Evolutionary conservation across 2,888 invertebrate species (phyloP).

Genomic region (Tethea ocularis): DNA sequence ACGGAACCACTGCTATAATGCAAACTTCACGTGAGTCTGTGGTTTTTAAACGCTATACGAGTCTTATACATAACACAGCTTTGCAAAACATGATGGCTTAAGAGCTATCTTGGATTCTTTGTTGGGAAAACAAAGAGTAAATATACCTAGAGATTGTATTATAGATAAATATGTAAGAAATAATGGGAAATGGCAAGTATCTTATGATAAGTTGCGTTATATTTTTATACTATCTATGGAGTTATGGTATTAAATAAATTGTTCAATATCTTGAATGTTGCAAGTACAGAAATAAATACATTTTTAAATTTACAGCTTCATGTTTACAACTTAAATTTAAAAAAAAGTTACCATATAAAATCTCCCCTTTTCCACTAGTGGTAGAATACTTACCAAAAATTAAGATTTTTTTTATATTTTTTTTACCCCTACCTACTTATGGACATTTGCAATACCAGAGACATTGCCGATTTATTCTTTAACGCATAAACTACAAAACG

Average conservation of each 20-base stretch:
- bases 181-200: not conserved
- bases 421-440: too few relatives aligned
- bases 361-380: too few relatives aligned
- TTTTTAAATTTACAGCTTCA: too few relatives aligned
- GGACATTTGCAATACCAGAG: too few relatives aligned
- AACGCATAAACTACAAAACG: too few relatives aligned
- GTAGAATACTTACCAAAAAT: too few relatives aligned
- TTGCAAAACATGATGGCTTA: slow-evolving; percentile 10
- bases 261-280: too few relatives aligned
- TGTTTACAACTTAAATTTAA: too few relatives aligned
- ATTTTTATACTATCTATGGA: not conserved
- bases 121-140: slow-evolving; percentile 10
- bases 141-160: not conserved
- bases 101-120: slow-evolving; percentile 12
- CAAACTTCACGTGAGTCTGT: not conserved
- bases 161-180: not conserved
- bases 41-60: slow-evolving; percentile 9
- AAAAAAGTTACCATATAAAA: too few relatives aligned
- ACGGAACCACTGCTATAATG: not conserved
- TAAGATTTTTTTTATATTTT: too few relatives aligned
- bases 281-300: too few relatives aligned
- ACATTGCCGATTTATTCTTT: too few relatives aligned
- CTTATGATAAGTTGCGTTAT: not conserved
- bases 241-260: not conserved
- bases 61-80: not conserved